These are phyloP conservation scores for Pristionchus mayeri DNA, from an alignment of 2,888 invertebrate species.

Conservation along the genomic window DNA sequence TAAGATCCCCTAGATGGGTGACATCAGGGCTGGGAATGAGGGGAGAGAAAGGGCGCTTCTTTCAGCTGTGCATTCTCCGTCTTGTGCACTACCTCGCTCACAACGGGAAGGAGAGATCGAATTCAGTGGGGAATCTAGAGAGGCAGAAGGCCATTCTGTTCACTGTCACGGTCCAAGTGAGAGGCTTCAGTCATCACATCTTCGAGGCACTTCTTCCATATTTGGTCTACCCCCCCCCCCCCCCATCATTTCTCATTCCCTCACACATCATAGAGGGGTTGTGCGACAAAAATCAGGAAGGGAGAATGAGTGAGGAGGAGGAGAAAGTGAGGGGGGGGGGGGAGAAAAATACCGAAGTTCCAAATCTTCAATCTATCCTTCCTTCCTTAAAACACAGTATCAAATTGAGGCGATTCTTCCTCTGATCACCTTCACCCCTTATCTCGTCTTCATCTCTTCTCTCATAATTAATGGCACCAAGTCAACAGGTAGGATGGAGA, in stretches of 20 bases:
- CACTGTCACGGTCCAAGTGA: conserved; percentile 42
- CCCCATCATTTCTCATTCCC: no score
- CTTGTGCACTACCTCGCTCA: conserved; percentile 6
- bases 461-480: not conserved
- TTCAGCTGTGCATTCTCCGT: conserved; percentile 33
- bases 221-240: no score
- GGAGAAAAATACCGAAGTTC: no score
- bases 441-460: conserved; percentile 35
- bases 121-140: conserved; percentile 15
- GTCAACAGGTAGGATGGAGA: not conserved
- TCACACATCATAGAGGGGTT: no score
- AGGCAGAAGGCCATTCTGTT: conserved; percentile 40
- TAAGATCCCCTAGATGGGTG: no score
- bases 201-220: no score
- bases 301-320: no score
- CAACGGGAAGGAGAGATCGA: conserved; percentile 4
- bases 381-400: not conserved
- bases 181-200: no score
- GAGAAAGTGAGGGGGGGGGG: no score
- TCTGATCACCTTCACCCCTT: conserved; percentile 34
- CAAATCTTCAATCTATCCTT: not conserved
- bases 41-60: not conserved
- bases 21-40: no score
- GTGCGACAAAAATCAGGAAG: no score
- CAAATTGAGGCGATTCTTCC: conserved; percentile 31